Evolutionary conservation across 1,140 invertebrate species (phyloP), one percentile per base, ranked within the genome.

Genomic region (Neomicropteryx cornuta): DNA sequence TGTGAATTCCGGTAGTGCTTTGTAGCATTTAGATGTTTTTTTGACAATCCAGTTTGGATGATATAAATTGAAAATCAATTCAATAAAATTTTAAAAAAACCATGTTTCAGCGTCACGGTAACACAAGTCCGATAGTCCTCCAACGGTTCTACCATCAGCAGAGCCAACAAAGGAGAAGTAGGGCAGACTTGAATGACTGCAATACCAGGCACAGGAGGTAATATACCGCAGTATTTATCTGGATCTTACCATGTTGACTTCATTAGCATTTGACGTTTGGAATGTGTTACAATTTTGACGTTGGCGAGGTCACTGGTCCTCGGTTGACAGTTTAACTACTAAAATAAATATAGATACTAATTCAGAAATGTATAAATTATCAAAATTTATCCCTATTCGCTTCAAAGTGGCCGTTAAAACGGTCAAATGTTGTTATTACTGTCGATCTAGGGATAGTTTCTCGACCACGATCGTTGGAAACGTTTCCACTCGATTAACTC

Each of bases 101-200:
- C n/a, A n/a, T n/a, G n/a, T 31, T 48, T n/a, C 50, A 64, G 60
- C 61, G 61, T 48, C 62, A 62, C 24, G 72, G 71, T 17, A 75
- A 73, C 53, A 76, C 72, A n/a, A 76, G 73, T 58, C 75, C 75
- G 5, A 71, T 76, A 51, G 68, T 76, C 11, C 53, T 76, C 35
- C 75, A 77, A 50, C 55, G 74, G 48, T 76, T 75, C 52, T 72
- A 72, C 50, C 73, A 77, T 52, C 75, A 77, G 48, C 75, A 71
- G 45, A 71, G 73, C 38, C 73, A 76, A 51, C 73, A 76, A 51
- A 57, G 71, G 42, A 59, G 61, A 34, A 66, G 62, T 8, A 41
- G 65, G 27, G 58, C 62, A 2, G 65, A 68, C 39, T 48, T 62
- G 22, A 56, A 63, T 41, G 50, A 58, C 10, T 57, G 60, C 1